Evolutionary conservation across 2,113 vertebrate species (phyloP).

Genomic region (Xiphophorus couchianus): DNA sequence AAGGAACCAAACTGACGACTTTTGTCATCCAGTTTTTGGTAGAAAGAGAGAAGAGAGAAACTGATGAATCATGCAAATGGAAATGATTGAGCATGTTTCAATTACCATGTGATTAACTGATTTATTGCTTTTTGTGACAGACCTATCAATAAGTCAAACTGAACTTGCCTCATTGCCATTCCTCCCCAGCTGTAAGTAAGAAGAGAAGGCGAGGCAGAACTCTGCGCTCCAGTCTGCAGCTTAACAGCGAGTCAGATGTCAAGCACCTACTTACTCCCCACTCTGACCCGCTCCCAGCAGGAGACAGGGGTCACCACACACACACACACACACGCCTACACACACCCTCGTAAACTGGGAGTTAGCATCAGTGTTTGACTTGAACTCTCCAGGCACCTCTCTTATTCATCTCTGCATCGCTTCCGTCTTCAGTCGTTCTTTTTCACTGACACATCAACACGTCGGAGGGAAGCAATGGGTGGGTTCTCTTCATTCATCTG

Average conservation of each 20-base stretch:
- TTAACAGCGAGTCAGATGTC: conserved; percentile 39
- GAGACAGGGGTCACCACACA: not conserved
- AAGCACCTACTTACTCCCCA: conserved; percentile 13
- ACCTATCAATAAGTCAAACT: no score
- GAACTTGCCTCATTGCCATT: no score
- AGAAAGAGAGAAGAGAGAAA: no score
- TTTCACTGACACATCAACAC: not conserved
- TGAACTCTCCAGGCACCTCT: not conserved
- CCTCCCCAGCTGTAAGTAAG: no score
- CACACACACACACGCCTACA: not conserved
- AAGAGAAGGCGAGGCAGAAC: no score
- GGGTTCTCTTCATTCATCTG: conserved; percentile 15
- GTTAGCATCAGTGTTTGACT: conserved; percentile 7
- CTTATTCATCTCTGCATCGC: not conserved
- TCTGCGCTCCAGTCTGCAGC: not conserved
- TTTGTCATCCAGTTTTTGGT: no score
- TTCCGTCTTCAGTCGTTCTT: not conserved
- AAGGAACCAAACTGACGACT: no score
- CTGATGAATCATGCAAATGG: no score
- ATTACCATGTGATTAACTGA: no score
- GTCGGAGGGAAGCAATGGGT: not conserved
- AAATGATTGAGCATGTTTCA: no score
- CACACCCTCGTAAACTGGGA: not conserved
- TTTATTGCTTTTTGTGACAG: no score
- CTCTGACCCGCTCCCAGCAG: conserved; percentile 19